These are phyloP conservation scores for Orientallactaga bullata DNA, from an alignment of 2,113 vertebrate genomes.

Conservation along the genomic window DNA sequence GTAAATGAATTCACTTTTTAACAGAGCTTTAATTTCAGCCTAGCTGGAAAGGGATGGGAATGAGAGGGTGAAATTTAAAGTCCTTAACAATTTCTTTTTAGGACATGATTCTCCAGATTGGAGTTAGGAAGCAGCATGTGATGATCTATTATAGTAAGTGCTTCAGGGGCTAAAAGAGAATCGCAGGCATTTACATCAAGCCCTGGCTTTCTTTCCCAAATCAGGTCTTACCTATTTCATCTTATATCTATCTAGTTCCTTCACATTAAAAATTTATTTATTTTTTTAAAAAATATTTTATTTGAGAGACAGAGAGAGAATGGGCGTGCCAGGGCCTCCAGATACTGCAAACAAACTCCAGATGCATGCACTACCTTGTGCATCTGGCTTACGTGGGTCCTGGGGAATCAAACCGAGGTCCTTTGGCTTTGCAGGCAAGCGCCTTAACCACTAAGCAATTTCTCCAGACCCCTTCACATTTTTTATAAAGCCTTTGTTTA, in stretches of 20 bases:
- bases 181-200: constrained; percentile 18
- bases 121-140: constrained; percentile 63
- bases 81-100: constrained; percentile 81
- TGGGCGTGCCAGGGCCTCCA: too few species aligned
- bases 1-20: constrained; percentile 83
- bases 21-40: constrained; percentile 85
- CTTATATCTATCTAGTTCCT: constrained; percentile 26
- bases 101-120: constrained; percentile 76
- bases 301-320: too few species aligned
- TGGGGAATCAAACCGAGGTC: too few species aligned
- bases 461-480: background rate
- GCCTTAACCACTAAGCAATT: too few species aligned
- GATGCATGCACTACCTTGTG: too few species aligned
- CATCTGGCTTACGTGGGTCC: too few species aligned
- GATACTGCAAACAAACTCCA: too few species aligned
- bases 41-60: constrained; percentile 53
- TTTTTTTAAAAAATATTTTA: too few species aligned
- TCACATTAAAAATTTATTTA: background rate
- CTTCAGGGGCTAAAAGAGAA: constrained; percentile 66
- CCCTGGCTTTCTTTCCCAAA: constrained; percentile 2
- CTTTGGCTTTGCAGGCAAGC: too few species aligned
- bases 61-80: constrained; percentile 78
- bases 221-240: constrained; percentile 16
- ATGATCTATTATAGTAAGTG: constrained; percentile 50
- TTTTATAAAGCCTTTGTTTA: constrained; percentile 33